Evolutionary conservation across 2,113 vertebrate species (phyloP).

Genomic region (Neolamprologus ventralis): DNA sequence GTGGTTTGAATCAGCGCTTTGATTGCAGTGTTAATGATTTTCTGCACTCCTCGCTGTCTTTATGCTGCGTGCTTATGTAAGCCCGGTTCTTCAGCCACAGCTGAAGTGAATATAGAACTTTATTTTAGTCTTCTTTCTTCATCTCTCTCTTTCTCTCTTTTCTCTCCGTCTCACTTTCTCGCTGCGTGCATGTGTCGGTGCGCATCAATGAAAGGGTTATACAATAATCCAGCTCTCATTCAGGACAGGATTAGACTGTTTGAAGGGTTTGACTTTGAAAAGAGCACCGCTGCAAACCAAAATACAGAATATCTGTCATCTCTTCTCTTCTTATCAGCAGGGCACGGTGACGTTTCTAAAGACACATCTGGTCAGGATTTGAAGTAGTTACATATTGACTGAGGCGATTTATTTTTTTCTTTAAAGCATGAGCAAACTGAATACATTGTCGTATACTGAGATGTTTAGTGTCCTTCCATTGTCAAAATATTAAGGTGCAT

Average conservation of each 20-base stretch:
- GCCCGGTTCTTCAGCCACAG: background rate
- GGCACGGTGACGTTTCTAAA: conserved; percentile 49
- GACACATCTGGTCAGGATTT: conserved; percentile 61
- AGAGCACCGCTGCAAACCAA: conserved; percentile 40
- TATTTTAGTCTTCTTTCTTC: background rate
- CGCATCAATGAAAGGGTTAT: conserved; percentile 35
- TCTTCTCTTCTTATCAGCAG: conserved; percentile 31
- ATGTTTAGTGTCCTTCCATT: conserved; percentile 18
- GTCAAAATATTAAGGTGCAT: conserved; percentile 22
- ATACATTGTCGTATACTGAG: background rate
- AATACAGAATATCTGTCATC: conserved; percentile 60
- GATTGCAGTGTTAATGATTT: background rate
- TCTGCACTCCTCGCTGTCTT: background rate
- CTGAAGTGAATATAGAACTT: conserved; percentile 3
- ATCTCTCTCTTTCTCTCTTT: background rate
- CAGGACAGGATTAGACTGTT: conserved; percentile 62
- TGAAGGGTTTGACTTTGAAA: conserved; percentile 55
- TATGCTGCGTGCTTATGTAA: background rate
- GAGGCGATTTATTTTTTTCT: conserved; percentile 6
- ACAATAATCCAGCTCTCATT: conserved; percentile 64
- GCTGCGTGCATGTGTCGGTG: conserved; percentile 12
- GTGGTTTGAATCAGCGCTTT: background rate
- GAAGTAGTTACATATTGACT: conserved; percentile 47
- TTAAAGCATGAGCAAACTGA: conserved; percentile 9
- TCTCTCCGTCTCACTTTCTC: background rate